Percentiles rank a stretch among this genome's conserved stretches.
phyloP scores from a whole-genome alignment of 2,888 invertebrate genomes.

The Plutella xylostella region DNA sequence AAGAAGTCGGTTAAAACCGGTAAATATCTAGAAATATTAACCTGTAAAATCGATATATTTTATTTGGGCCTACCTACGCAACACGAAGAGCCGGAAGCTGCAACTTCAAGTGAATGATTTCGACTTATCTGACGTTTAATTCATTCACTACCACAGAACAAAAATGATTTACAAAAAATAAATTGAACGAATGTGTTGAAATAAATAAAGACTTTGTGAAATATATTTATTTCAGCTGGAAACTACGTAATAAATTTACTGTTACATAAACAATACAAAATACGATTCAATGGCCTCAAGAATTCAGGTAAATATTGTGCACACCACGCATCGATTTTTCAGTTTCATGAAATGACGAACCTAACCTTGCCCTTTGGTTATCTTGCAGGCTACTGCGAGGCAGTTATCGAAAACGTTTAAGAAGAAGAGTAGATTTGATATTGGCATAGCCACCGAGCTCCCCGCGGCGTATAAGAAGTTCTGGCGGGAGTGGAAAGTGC shows the following conservation, averaged over 20 bases:
- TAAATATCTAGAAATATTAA: too few species aligned
- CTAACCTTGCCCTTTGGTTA: slow-evolving; percentile 4
- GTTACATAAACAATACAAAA: background rate
- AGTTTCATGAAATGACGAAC: background rate
- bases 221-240: background rate
- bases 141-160: too few species aligned
- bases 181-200: too few species aligned
- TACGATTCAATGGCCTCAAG: slow-evolving; percentile 15
- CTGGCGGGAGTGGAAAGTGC: slow-evolving; percentile 84
- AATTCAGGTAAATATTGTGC: slow-evolving; percentile 16
- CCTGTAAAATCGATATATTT: too few species aligned
- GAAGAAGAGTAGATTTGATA: slow-evolving; percentile 68
- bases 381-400: slow-evolving; percentile 56
- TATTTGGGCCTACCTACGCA: too few species aligned
- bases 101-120: too few species aligned
- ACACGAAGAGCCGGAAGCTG: too few species aligned
- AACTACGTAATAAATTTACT: background rate
- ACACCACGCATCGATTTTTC: background rate
- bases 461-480: slow-evolving; percentile 89
- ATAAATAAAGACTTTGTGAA: too few species aligned
- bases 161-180: too few species aligned
- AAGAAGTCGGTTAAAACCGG: background rate
- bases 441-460: slow-evolving; percentile 75
- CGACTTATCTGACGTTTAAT: too few species aligned
- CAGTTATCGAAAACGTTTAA: slow-evolving; percentile 61